Evolutionary conservation across 2,113 vertebrate species (phyloP).

Genomic region (Xiphophorus couchianus): DNA sequence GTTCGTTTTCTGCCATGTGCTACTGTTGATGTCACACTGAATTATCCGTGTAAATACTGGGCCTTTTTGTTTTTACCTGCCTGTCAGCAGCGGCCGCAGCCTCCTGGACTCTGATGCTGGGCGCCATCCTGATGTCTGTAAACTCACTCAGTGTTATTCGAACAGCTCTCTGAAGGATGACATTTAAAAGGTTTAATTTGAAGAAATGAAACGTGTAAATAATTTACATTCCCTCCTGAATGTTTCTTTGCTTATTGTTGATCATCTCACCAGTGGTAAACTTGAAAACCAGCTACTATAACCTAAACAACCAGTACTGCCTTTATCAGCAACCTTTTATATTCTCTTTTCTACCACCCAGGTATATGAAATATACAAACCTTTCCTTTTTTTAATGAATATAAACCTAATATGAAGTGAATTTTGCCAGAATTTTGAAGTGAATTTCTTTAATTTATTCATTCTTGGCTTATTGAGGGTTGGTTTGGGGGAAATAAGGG

Average conservation of each 20-base stretch:
- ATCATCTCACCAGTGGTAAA: slow-evolving; percentile 37
- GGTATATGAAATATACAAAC: slow-evolving; percentile 38
- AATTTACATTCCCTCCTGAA: slow-evolving; percentile 22
- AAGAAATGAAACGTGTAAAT: slow-evolving; percentile 3
- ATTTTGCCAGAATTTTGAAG: slow-evolving; percentile 20
- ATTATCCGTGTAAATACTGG: slow-evolving; percentile 17
- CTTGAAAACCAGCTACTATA: slow-evolving; percentile 41
- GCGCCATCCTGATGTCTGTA: neutral
- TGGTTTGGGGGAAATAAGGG: slow-evolving; percentile 64
- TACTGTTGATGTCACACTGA: slow-evolving; percentile 24
- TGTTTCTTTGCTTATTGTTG: slow-evolving; percentile 23
- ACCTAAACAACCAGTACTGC: slow-evolving; percentile 48
- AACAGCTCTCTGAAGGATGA: slow-evolving; percentile 39
- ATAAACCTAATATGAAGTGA: slow-evolving; percentile 41
- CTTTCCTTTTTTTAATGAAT: slow-evolving; percentile 39
- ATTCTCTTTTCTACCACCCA: slow-evolving; percentile 35
- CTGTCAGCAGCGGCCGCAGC: neutral
- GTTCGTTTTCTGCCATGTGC: neutral
- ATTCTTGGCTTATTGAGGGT: slow-evolving; percentile 23
- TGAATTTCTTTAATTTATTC: slow-evolving; percentile 71
- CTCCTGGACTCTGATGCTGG: neutral
- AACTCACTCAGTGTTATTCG: slow-evolving; percentile 65
- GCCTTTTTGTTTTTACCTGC: neutral
- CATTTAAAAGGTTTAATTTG: slow-evolving; percentile 1
- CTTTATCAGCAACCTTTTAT: slow-evolving; percentile 40